Base-by-base conservation (phyloP, 2,888 invertebrate species). In the Sinhomidia bicolor region DNA sequence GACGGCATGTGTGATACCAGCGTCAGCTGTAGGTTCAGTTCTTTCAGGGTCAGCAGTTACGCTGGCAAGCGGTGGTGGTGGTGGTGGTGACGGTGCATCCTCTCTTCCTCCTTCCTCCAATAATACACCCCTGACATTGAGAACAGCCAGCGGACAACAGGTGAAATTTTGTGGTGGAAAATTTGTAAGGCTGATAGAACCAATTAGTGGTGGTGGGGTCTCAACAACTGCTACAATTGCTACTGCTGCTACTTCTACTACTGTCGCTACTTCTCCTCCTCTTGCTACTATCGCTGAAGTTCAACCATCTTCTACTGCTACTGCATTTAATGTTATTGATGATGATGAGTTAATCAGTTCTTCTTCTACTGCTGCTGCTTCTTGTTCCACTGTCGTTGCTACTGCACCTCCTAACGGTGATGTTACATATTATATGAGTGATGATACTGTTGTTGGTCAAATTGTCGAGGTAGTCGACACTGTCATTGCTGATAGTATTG, bases 131-230 rank as follows among this genome's bases (percentile, higher is more conserved):
- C 14, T 80, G 36, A 78, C 85, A 20, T 47, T 85, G 82, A 71
- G 85, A 57, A 65, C 47, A 20, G 60, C 44, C 57, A 57, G 60
- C 76, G 81, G 81, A 68, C 85, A 85, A 89, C 89, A 89, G 89
- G 89, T 89, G 89, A 89, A 89, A 85, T 10, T 89, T 85, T 85
- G 89, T 26, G 32, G 89, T 81, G 89, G 85, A 32, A 89, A 89
- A 65, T 47, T 89, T 78, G 62, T 89, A 60, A 81, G 85, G 29
- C 80, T 89, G 81, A 65, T 89, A 82, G 89, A 89, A 26, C 85
- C 76, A 65, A 44, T 81, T 51, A 60, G 74, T 76, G 65, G 51
- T 85, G 79, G 65, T 74, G 80, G 79, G 71, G 80, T 23, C 51
- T 79, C 85, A 54, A 76, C 79, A 51, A 20, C 68, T 51, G 32